A percentile compares a stretch with the other conserved stretches of the same genome.
These are phyloP conservation scores for Onychomys torridus DNA, from an alignment of 2,797 vertebrate species.

Conservation along the genomic window DNA sequence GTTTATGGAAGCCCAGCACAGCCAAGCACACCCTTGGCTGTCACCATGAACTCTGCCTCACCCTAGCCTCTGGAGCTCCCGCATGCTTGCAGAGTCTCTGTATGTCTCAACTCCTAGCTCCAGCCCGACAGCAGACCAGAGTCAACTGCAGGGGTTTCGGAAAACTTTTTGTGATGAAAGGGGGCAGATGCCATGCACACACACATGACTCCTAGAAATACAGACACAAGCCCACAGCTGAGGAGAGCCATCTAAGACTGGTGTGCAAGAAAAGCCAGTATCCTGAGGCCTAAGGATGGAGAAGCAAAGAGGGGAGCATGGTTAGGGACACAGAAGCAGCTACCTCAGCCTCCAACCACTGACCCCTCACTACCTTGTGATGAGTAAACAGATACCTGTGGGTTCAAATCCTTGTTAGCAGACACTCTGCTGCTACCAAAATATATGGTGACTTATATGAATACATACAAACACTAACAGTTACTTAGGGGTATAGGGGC, in stretches of 20 bases:
- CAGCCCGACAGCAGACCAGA: not conserved
- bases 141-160: accelerated
- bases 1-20: accelerated
- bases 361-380: accelerated
- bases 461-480: not conserved
- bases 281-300: not conserved
- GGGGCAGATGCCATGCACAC: not conserved
- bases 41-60: not conserved
- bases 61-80: accelerated
- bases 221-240: accelerated
- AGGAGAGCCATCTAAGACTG: accelerated
- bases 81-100: not conserved
- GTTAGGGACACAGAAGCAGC: accelerated
- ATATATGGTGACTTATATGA: accelerated
- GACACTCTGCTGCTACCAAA: accelerated
- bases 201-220: not conserved
- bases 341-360: accelerated
- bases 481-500: no score
- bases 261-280: not conserved
- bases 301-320: not conserved
- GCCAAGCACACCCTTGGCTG: not conserved
- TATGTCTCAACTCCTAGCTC: not conserved
- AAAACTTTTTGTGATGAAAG: not conserved
- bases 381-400: accelerated
- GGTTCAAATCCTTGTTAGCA: accelerated